Evolutionary conservation across 2,113 vertebrate genomes (phyloP).

Genomic region (Sciurus niger): DNA sequence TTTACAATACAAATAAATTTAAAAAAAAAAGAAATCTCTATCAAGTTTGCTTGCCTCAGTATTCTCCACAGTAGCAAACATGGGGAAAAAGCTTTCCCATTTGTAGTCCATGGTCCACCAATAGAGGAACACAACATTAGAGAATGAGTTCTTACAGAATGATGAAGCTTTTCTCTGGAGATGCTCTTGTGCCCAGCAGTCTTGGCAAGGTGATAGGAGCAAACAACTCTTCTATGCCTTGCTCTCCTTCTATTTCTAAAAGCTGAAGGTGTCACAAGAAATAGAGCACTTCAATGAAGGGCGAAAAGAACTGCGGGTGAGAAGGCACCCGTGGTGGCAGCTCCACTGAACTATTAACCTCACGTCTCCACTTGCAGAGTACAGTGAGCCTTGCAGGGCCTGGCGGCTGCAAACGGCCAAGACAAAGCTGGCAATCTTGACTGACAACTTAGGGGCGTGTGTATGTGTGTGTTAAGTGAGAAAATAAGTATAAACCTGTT

Average conservation of each 20-base stretch:
- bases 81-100: conserved; percentile 2
- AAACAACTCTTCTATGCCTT: neutral
- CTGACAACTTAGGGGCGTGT: neutral
- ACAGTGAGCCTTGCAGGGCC: neutral
- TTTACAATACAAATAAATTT: too few species aligned
- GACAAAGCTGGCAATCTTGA: neutral
- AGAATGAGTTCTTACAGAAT: conserved; percentile 14
- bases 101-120: conserved; percentile 26
- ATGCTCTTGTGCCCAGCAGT: neutral
- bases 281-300: neutral
- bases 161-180: conserved; percentile 38
- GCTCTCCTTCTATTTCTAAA: conserved; percentile 27
- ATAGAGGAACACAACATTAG: neutral
- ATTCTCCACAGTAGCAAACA: conserved; percentile 41
- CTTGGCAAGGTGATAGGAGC: neutral
- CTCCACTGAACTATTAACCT: neutral
- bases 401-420: neutral
- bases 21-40: neutral
- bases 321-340: neutral
- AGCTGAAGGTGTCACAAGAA: neutral
- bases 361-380: neutral
- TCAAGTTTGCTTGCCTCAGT: conserved; percentile 4
- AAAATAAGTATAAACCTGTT: conserved; percentile 21
- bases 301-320: conserved; percentile 1
- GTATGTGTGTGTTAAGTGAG: neutral